A percentile compares a stretch with the other conserved stretches of the same genome.
Conservation (phyloP, 1,140 invertebrate species). For the Drosophila eugracilis region DNA sequence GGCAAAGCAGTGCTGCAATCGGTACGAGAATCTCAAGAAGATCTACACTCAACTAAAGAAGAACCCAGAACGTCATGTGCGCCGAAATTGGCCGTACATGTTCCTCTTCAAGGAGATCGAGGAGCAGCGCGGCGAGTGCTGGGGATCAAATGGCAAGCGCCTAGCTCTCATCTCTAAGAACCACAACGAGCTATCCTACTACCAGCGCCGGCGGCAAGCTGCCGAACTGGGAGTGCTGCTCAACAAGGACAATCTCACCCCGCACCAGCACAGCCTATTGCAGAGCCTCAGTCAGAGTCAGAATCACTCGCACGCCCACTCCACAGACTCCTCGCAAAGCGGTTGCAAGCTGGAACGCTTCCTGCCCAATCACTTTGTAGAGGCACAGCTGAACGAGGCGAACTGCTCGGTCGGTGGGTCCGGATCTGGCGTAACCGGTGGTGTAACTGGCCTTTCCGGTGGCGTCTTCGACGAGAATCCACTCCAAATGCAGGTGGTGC, state of each 20-base stretch:
- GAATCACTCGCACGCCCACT: conserved; percentile 56
- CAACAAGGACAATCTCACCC: conserved; percentile 74
- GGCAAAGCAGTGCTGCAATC: conserved; percentile 83
- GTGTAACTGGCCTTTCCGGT: conserved; percentile 3
- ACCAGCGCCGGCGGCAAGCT: conserved; percentile 75
- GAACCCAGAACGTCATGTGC: conserved; percentile 81
- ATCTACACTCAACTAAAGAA: conserved; percentile 83
- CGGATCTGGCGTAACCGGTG: conserved; percentile 7
- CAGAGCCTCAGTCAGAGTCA: conserved; percentile 69
- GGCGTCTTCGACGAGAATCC: conserved; percentile 64
- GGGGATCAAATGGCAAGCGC: conserved; percentile 81
- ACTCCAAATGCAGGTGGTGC: conserved; percentile 61
- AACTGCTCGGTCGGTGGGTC: conserved; percentile 4
- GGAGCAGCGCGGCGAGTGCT: conserved; percentile 82
- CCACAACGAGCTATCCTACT: conserved; percentile 80
- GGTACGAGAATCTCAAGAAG: conserved; percentile 83
- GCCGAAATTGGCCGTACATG: conserved; percentile 84
- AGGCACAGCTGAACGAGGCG: conserved; percentile 71
- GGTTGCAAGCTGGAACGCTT: conserved; percentile 78
- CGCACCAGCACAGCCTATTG: conserved; percentile 70
- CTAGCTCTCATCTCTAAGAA: conserved; percentile 74
- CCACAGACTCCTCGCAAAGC: conserved; percentile 81
- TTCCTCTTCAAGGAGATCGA: conserved; percentile 84
- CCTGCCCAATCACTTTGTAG: conserved; percentile 81
- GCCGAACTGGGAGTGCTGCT: conserved; percentile 73